Percentiles rank a stretch among this genome's conserved stretches.
These are phyloP conservation scores for Euzetes globulus DNA, from an alignment of 2,888 invertebrate genomes.

Conservation along the genomic window DNA sequence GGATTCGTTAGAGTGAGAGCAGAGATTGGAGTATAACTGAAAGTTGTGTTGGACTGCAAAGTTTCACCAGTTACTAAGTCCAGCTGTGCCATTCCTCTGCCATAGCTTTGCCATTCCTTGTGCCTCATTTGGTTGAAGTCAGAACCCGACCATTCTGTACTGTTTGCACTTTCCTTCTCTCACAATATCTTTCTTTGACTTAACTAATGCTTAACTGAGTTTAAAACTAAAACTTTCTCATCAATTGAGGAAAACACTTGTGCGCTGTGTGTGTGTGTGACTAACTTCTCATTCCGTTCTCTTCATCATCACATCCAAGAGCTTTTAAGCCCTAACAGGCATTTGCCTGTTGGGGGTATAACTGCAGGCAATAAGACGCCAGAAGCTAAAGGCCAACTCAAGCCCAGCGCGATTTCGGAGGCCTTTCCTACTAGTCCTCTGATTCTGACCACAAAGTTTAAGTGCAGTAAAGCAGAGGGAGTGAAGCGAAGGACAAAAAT, in stretches of 20 bases:
- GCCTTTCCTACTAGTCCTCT: neutral
- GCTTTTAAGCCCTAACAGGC: neutral
- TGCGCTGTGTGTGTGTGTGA: neutral
- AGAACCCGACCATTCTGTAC: neutral
- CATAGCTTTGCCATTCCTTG: neutral
- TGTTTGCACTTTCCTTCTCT: neutral
- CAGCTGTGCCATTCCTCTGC: neutral
- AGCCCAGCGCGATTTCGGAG: neutral
- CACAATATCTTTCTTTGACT: constrained; percentile 4
- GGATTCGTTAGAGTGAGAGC: neutral
- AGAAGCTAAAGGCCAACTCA: constrained; percentile 17
- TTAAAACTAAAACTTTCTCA: constrained; percentile 7
- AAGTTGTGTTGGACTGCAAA: neutral
- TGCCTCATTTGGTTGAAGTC: neutral
- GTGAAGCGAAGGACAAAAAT: neutral
- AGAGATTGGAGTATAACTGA: neutral
- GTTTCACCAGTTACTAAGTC: constrained; percentile 19
- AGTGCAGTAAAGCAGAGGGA: neutral
- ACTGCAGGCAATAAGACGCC: constrained; percentile 18
- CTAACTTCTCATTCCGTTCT: neutral
- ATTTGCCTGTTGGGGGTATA: constrained; percentile 17
- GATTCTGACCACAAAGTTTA: constrained; percentile 4
- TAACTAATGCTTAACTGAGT: neutral
- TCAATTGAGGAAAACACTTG: constrained; percentile 7
- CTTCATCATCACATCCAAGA: neutral